These are phyloP conservation scores for Crenuchus spilurus DNA, from an alignment of 2,797 vertebrate species.

Conservation along the genomic window DNA sequence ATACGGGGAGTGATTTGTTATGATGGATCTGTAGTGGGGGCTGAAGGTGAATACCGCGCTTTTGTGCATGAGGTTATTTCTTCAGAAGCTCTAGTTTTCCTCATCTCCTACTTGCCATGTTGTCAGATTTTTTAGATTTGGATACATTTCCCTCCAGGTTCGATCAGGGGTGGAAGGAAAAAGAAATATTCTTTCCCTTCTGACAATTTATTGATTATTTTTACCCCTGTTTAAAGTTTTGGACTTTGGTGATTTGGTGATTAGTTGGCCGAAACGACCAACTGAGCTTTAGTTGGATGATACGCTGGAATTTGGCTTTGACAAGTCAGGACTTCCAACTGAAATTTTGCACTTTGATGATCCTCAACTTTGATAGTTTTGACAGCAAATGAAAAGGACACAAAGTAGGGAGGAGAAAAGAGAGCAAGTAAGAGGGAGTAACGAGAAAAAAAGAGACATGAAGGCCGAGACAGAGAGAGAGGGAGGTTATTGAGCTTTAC, in stretches of 20 bases:
- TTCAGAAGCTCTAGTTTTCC: constrained; percentile 2
- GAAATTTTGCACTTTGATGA: constrained; percentile 96
- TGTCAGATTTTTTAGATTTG: constrained; percentile 24
- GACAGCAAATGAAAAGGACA: constrained; percentile 89
- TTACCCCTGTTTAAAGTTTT: constrained; percentile 21
- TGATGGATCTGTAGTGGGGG: constrained; percentile 32
- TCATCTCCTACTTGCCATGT: not conserved
- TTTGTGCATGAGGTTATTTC: constrained; percentile 24
- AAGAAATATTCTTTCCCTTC: not conserved
- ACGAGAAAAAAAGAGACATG: constrained; percentile 60
- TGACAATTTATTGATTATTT: not conserved
- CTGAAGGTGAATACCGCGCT: constrained; percentile 16
- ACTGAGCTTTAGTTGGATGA: not conserved
- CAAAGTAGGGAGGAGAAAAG: constrained; percentile 61
- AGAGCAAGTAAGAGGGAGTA: constrained; percentile 56
- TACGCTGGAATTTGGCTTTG: not conserved
- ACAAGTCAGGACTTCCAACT: constrained; percentile 83
- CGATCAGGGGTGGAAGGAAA: not conserved
- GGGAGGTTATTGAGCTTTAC: constrained; percentile 34
- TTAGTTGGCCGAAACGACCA: not conserved
- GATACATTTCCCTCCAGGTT: constrained; percentile 1
- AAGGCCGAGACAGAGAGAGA: constrained; percentile 52
- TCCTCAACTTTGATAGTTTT: constrained; percentile 96
- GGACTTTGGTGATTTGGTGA: not conserved
- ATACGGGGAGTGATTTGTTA: constrained; percentile 36